Base-by-base conservation (phyloP, 2,797 vertebrate species). In the Manis crassicaudata region DNA sequence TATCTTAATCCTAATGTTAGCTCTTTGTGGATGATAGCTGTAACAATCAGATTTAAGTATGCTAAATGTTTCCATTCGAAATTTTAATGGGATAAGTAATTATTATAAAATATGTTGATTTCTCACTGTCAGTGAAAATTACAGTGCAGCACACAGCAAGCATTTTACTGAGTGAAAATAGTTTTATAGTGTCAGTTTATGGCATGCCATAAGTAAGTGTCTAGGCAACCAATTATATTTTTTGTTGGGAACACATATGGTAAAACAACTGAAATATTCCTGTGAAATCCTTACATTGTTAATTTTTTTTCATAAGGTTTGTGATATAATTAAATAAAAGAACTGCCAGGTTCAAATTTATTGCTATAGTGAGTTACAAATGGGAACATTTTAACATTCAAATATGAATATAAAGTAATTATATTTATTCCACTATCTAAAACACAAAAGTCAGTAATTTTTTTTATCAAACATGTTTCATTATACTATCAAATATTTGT, bases 81-180 rank as follows among this genome's bases (percentile, higher is more conserved):
- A 95, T 60, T 96, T 92, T 76, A 97, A 92, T 90, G 6, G 81
- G 43, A 72, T 86, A 86, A 92, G 94, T 93, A 95, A 58, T 97
- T 88, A 88, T 83, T 93, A 77, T 91, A 75, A 77, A 96, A 85
- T 97, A 95, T 58, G 65, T 95, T 73, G 9, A 92, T 92, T n/a
- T 82, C 1, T 94, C 43, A 73, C 77, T 95, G 82, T 94, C 77
- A 88, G 35, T 94, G 87, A 94, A 96, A 97, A 97, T 96, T 93
- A 72, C 4, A 91, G 50, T 77, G 90, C 62, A 92, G 35, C 56
- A 80, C 40, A 62, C 4, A 96, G 40, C 18, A 90, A 94, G 79
- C 29, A 96, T 96, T 96, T 94, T 88, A 12, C 6, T 88, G 50
- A 92, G 27, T 90, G 80, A 97, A 95, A 50, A 37, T 83, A 88